Evolutionary conservation across 2,888 invertebrate genomes (phyloP).

Genomic region (Epistrophe grossulariae): DNA sequence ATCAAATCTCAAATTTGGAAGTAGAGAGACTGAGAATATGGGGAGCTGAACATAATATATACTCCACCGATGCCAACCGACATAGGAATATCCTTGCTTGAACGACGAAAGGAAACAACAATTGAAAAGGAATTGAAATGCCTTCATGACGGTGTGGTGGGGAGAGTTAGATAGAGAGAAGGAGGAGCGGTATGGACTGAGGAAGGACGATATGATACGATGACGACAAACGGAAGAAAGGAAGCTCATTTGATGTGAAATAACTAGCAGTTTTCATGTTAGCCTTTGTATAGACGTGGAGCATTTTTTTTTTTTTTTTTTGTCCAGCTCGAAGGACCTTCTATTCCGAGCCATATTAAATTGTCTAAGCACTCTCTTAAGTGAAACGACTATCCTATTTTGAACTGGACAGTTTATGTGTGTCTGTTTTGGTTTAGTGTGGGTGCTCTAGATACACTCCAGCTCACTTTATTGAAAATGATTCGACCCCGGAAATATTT

Average conservation of each 20-base stretch:
- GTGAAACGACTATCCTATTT: slow-evolving; percentile 36
- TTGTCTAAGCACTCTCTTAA: slow-evolving; percentile 61
- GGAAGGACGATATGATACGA: slow-evolving; percentile 1
- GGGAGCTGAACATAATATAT: not conserved
- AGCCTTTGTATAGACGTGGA: slow-evolving; percentile 50
- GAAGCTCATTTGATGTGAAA: slow-evolving; percentile 72
- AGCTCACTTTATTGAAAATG: slow-evolving; percentile 6
- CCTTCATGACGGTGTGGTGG: slow-evolving; percentile 9
- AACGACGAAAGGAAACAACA: slow-evolving; percentile 59
- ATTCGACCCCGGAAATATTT: no score
- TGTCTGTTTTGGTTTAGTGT: not conserved
- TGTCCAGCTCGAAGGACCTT: slow-evolving; percentile 47
- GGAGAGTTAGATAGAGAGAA: no score
- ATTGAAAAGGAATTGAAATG: slow-evolving; percentile 71
- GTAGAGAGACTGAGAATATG: slow-evolving; percentile 31
- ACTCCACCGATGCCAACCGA: not conserved
- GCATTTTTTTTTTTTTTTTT: slow-evolving; percentile 39
- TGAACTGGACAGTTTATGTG: slow-evolving; percentile 13
- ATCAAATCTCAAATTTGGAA: slow-evolving; percentile 64
- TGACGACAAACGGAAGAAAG: slow-evolving; percentile 37
- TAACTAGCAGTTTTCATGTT: slow-evolving; percentile 68
- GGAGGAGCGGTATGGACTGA: not conserved
- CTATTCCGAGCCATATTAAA: slow-evolving; percentile 48
- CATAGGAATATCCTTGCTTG: slow-evolving; percentile 45
- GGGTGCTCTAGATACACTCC: not conserved